Evolutionary conservation across 2,888 invertebrate species (phyloP).

Genomic region (Blastobasis lacticolella): DNA sequence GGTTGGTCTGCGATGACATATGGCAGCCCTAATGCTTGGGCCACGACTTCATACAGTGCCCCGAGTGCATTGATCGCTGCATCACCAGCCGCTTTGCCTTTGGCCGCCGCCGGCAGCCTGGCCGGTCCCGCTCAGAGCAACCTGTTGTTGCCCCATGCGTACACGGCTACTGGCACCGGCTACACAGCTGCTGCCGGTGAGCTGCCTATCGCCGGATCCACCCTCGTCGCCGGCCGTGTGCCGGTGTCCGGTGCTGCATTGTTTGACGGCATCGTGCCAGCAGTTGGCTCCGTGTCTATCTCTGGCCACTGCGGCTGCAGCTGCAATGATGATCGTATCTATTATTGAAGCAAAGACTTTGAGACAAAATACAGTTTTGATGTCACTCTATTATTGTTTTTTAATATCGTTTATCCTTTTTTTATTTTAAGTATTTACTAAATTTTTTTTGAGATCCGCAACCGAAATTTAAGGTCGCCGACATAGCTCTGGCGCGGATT

Average conservation of each 20-base stretch:
- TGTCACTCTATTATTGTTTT: too few relatives aligned
- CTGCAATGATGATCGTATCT: slow-evolving; percentile 6
- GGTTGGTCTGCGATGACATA: not conserved
- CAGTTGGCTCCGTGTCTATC: slow-evolving; percentile 25
- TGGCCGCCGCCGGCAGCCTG: not conserved
- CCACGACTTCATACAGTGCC: too few relatives aligned
- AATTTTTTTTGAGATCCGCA: too few relatives aligned
- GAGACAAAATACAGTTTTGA: too few relatives aligned
- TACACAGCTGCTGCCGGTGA: slow-evolving; percentile 23
- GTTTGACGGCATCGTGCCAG: slow-evolving; percentile 20
- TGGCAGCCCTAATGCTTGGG: too few relatives aligned
- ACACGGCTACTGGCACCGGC: slow-evolving; percentile 19
- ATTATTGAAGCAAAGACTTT: slow-evolving; percentile 6
- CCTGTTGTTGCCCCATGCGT: not conserved
- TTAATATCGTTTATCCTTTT: too few relatives aligned
- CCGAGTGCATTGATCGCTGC: not conserved
- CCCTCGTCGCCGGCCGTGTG: slow-evolving; percentile 26
- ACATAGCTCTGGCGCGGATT: too few relatives aligned
- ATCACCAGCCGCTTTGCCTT: not conserved
- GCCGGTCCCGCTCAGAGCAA: not conserved
- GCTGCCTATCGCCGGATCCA: slow-evolving; percentile 23
- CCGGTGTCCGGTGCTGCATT: slow-evolving; percentile 26
- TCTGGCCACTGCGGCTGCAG: slow-evolving; percentile 21
- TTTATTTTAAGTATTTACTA: too few relatives aligned
- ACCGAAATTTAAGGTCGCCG: too few relatives aligned